These are phyloP conservation scores for Ivindomyrus marchei DNA, from an alignment of 2,113 vertebrate genomes.

Conservation along the genomic window DNA sequence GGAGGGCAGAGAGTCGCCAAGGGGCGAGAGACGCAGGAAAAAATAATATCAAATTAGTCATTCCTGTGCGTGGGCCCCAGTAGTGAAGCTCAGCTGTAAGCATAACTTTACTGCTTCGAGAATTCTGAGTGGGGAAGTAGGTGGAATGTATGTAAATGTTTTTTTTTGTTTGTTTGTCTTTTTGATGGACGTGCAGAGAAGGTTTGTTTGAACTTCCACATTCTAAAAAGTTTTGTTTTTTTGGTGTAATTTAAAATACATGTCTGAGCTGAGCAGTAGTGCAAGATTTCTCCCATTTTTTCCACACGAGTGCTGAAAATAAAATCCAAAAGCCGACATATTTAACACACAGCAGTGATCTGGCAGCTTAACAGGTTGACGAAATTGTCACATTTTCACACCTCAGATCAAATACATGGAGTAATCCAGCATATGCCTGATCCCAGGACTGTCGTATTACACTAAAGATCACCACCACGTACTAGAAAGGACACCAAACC, in stretches of 20 bases:
- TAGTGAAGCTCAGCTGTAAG: neutral
- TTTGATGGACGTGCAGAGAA: neutral
- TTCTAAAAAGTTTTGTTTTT: neutral
- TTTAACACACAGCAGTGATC: neutral
- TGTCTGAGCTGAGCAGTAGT: neutral
- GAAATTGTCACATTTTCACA: neutral
- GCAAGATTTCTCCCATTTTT: neutral
- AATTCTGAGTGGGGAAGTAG: neutral
- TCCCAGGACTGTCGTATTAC: neutral
- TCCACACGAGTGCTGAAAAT: neutral
- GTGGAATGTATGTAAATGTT: neutral
- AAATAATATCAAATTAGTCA: neutral
- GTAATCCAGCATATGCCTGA: neutral
- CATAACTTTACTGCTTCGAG: neutral
- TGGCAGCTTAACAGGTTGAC: neutral
- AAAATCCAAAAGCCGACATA: neutral
- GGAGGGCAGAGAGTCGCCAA: neutral
- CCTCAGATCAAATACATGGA: neutral
- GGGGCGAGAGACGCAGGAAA: neutral
- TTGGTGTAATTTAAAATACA: neutral
- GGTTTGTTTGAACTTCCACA: neutral
- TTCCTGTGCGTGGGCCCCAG: neutral
- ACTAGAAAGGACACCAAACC: neutral
- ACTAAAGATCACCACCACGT: neutral
- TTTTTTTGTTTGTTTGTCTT: neutral